Base-by-base conservation (phyloP, 2,888 invertebrate species). In the Parnassius orleans region DNA sequence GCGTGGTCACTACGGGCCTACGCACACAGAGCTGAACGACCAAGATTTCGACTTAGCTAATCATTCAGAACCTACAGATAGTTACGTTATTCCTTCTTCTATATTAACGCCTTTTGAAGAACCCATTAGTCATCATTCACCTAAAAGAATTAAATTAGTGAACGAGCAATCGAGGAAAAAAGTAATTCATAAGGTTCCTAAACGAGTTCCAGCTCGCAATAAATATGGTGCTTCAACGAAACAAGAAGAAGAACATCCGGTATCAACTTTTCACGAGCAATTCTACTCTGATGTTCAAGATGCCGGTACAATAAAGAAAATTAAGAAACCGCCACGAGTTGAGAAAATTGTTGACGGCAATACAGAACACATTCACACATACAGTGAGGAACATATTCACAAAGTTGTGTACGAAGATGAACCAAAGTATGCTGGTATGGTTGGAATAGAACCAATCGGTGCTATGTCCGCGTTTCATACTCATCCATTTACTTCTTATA, bases 301-400 rank as follows among this genome's bases (percentile, higher is more conserved):
- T 61, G 76, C 86, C n/a, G 86, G 86, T 50, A 89, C 88, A 42
- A 83, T 92, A 58, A 86, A 80, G 70, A 92, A 87, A 73, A 78
- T 88, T 11, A 88, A 76, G 67, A 91, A 87, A 77, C 92, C 92
- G 57, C 90, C 86, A 73, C 81, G 92, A 69, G 83, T 92, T 53
- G 92, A 92, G 78, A 92, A 92, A 81, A 91, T 90, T 68, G 81
- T 92, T 67, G 92, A 92, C 64, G 92, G 92, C 64, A 86, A 92
- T 72, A 90, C 88, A 66, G 92, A 92, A 77, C 92, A 92, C 66
- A 90, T 92, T 66, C 92, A 92, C 69, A 91, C 91, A 0, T 92
- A 90, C 66, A 92, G 87, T 66, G 92, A 92, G 70, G 92, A 92
- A 69, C 92, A 92, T 57, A 85, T 92, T 61, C 92, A 92, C 67